Conservation (phyloP, 1,140 invertebrate genomes). For the Atta texana region DNA sequence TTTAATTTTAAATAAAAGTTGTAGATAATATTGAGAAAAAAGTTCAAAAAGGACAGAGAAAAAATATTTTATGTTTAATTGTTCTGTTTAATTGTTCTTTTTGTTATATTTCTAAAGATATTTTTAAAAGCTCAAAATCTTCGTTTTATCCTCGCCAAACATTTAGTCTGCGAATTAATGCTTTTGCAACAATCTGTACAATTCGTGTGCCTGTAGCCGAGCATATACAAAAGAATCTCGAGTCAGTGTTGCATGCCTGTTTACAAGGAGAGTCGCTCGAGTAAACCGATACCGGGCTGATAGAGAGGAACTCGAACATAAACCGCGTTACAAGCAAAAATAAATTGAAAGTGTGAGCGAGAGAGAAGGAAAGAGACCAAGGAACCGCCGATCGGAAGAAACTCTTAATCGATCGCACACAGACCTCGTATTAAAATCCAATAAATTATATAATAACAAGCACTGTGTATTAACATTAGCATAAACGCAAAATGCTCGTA, state of each 20-base stretch:
- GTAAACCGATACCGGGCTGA: constrained; percentile 59
- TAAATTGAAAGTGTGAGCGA: constrained; percentile 44
- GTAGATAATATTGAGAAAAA: neutral
- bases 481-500: neutral
- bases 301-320: constrained; percentile 59
- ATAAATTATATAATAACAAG: constrained; percentile 49
- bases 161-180: neutral
- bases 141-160: neutral
- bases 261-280: constrained; percentile 55
- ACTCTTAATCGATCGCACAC: constrained; percentile 8
- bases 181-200: constrained; percentile 35
- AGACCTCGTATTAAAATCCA: constrained; percentile 1
- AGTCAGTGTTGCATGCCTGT: constrained; percentile 38
- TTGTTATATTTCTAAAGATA: neutral
- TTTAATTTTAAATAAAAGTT: neutral
- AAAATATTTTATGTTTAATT: neutral
- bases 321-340: constrained; percentile 51
- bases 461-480: neutral
- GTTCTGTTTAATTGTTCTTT: too few species aligned
- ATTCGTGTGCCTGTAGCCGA: constrained; percentile 33
- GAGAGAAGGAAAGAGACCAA: constrained; percentile 18
- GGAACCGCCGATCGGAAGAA: neutral
- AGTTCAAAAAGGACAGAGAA: neutral
- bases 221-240: constrained; percentile 37
- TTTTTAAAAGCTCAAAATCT: neutral